Percentiles rank a stretch among this genome's conserved stretches.
phyloP scores from a whole-genome alignment of 2,113 vertebrate genomes.

The Aegotheles bennettii region DNA sequence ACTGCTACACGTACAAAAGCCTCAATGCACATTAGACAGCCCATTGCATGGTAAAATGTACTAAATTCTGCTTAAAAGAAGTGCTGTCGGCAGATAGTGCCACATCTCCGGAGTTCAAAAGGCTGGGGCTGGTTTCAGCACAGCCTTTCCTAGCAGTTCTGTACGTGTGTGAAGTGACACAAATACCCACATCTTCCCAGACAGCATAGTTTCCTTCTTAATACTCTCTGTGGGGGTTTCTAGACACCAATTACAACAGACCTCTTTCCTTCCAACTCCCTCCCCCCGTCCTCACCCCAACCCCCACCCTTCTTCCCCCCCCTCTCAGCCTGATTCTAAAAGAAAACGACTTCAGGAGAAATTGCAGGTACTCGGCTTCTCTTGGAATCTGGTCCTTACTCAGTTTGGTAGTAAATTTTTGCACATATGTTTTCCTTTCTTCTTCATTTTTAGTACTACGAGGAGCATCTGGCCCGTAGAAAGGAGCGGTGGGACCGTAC shows the following conservation, averaged over 20 bases:
- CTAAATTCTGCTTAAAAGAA: neutral
- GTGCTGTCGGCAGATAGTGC: neutral
- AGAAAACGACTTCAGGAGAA: neutral
- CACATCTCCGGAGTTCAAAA: neutral
- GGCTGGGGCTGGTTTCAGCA: neutral
- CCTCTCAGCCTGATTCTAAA: neutral
- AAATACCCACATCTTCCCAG: neutral
- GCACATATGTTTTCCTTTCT: constrained; percentile 17
- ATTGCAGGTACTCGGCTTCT: neutral
- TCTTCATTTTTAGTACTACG: neutral
- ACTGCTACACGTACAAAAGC: neutral
- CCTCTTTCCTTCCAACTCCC: neutral
- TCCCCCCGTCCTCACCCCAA: too few species aligned
- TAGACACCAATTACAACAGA: constrained; percentile 9
- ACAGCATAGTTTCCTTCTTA: constrained; percentile 28
- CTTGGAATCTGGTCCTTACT: neutral
- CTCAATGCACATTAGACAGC: neutral
- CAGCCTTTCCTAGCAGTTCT: neutral
- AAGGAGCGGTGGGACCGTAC: constrained; percentile 28
- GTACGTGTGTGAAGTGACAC: neutral
- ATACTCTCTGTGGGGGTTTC: constrained; percentile 40
- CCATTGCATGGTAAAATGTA: neutral
- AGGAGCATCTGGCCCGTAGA: constrained; percentile 33
- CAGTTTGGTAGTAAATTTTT: constrained; percentile 10
- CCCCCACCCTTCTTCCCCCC: too few species aligned